Conservation (phyloP, 2,113 vertebrate species). For the Microcebus murinus region DNA sequence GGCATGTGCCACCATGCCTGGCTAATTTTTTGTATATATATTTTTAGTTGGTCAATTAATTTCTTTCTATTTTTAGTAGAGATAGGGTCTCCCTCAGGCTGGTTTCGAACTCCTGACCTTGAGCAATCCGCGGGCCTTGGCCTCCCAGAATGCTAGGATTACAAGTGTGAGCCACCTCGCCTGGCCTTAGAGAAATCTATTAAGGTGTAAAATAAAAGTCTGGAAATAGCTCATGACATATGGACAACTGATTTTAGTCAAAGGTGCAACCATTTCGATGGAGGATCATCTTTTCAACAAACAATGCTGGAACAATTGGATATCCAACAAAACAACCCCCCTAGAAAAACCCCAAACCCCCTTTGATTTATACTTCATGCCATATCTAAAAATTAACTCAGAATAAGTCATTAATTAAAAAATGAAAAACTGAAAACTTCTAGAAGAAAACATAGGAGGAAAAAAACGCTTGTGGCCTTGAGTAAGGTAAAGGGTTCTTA, state of each 20-base stretch:
- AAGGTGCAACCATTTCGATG: not conserved
- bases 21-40: too few relatives aligned
- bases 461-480: not conserved
- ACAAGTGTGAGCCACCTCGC: too few relatives aligned
- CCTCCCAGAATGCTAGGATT: too few relatives aligned
- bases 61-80: too few relatives aligned
- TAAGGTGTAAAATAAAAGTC: not conserved
- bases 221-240: not conserved
- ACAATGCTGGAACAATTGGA: not conserved
- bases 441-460: not conserved
- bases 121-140: too few relatives aligned
- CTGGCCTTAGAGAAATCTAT: not conserved
- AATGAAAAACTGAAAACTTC: not conserved
- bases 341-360: not conserved
- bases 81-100: too few relatives aligned
- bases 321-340: not conserved
- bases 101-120: too few relatives aligned
- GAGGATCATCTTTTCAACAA: not conserved
- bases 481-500: not conserved
- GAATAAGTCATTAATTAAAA: not conserved
- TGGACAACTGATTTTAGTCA: not conserved
- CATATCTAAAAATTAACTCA: not conserved
- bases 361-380: not conserved
- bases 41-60: too few relatives aligned
- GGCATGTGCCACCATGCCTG: too few relatives aligned